phyloP scores from a whole-genome alignment of 2,797 vertebrate genomes.

The Melanotaenia trifasciata region DNA sequence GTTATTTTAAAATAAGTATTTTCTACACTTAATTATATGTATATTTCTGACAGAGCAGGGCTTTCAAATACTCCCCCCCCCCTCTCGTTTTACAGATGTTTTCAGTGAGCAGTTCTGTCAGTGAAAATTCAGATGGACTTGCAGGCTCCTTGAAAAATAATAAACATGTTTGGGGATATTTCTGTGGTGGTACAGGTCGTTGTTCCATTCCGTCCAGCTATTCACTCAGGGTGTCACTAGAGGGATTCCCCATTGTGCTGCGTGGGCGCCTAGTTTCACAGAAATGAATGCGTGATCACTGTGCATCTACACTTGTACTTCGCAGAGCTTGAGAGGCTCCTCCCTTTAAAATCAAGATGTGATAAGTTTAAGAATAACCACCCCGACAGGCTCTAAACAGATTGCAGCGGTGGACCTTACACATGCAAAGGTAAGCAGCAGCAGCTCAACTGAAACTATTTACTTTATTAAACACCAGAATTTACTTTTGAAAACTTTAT shows the following conservation, averaged over 20 bases:
- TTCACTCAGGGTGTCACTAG: constrained; percentile 55
- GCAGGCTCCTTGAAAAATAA: neutral
- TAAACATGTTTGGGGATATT: constrained; percentile 7
- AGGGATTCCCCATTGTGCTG: constrained; percentile 80
- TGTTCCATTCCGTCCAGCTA: constrained; percentile 68
- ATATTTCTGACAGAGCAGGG: neutral
- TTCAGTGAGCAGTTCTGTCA: constrained; percentile 3
- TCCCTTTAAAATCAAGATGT: constrained; percentile 64
- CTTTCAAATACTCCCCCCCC: neutral
- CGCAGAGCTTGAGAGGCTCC: constrained; percentile 63
- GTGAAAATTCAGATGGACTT: constrained; percentile 30
- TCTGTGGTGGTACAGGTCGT: constrained; percentile 36
- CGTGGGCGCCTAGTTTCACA: constrained; percentile 70
- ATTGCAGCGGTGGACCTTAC: constrained; percentile 49
- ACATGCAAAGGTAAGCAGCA: constrained; percentile 67
- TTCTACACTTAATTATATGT: constrained; percentile 1
- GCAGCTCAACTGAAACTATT: neutral
- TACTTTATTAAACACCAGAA: neutral
- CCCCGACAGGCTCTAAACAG: constrained; percentile 48
- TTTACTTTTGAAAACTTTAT: neutral
- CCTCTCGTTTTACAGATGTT: neutral
- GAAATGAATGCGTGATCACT: constrained; percentile 57
- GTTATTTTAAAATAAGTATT: neutral
- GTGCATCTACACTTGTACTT: constrained; percentile 54
- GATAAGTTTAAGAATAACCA: constrained; percentile 68